Evolutionary conservation across 2,113 vertebrate species (phyloP), one percentile per base, ranked within the genome.

Genomic region (Clarias magur): DNA sequence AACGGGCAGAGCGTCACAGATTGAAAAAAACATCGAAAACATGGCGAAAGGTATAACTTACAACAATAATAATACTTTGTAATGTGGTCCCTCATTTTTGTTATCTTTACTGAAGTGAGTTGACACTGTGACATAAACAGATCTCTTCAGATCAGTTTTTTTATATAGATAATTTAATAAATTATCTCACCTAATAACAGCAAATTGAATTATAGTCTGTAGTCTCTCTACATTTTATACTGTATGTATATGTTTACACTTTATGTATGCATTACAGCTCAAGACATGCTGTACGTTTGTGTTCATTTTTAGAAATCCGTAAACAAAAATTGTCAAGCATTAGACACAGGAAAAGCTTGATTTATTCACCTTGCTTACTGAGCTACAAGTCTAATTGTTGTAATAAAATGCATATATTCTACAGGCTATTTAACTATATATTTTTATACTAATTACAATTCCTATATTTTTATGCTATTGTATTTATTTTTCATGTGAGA

Each of bases 11-110:
- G 92, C 92, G 87, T 93, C 92, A 75, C 89, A 96, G 88, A 84
- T 96, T 89, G 96, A 97, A 80, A 97, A 97, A 90, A 95, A 96
- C 90, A 94, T 98, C 72, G 96, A 97, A 92, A 96, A 94, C 90
- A 89, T 99, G 94, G 97, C 97, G 85, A 98, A 97, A 97, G 98
- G 98, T 99, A 93, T 91, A 87, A 34, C n/a, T 27, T 27, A 63
- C 60, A 57, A 60, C 70, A 3, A 72, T 23, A 34, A 54, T 23
- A 34, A 79, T 67, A 13, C 34, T 67, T 67, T 82, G 2, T 27
- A 21, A 59, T 27, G 8, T 21, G 82, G 10, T 17, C 65, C 15
- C 17, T 34, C 21, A n/a, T 42, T 54, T 54, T 78, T 13, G 4
- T 78, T 78, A n/a, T 30, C 25, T 56, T 56, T 79, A 10, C n/a